A percentile compares a stretch with the other conserved stretches of the same genome.
phyloP scores from a whole-genome alignment of 2,797 vertebrate species.

The Cetoscarus ocellatus region DNA sequence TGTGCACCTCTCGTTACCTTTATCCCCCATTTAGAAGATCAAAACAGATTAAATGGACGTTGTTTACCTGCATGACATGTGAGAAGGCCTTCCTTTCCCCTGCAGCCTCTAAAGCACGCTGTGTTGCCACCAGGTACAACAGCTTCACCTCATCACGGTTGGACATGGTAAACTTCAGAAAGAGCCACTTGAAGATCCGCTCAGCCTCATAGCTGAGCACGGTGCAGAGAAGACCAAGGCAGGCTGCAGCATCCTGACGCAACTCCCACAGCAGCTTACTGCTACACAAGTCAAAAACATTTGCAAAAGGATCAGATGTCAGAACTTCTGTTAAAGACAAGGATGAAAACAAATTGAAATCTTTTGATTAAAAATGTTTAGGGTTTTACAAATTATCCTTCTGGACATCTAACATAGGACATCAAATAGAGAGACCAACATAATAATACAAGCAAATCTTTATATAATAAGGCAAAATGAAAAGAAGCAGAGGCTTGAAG shows the following conservation, averaged over 20 bases:
- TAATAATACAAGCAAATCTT: too few species aligned
- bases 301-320: neutral
- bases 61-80: slow-evolving; percentile 94
- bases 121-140: slow-evolving; percentile 94
- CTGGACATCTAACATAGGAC: too few species aligned
- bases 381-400: too few species aligned
- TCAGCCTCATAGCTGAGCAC: slow-evolving; percentile 97
- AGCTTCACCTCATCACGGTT: slow-evolving; percentile 97
- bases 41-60: too few species aligned
- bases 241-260: slow-evolving; percentile 95
- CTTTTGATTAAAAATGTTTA: neutral
- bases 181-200: slow-evolving; percentile 99
- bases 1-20: too few species aligned
- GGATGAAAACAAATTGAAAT: neutral
- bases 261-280: slow-evolving; percentile 98
- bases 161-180: slow-evolving; percentile 93
- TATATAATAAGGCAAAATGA: too few species aligned
- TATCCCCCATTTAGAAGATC: too few species aligned
- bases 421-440: too few species aligned
- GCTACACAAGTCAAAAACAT: slow-evolving; percentile 73
- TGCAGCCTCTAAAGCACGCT: slow-evolving; percentile 94
- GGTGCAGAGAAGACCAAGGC: slow-evolving; percentile 95
- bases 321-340: neutral
- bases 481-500: too few species aligned
- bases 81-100: slow-evolving; percentile 99